Evolutionary conservation across 2,113 vertebrate genomes (phyloP).

Genomic region (Hypocryptadius cinnamomeus): DNA sequence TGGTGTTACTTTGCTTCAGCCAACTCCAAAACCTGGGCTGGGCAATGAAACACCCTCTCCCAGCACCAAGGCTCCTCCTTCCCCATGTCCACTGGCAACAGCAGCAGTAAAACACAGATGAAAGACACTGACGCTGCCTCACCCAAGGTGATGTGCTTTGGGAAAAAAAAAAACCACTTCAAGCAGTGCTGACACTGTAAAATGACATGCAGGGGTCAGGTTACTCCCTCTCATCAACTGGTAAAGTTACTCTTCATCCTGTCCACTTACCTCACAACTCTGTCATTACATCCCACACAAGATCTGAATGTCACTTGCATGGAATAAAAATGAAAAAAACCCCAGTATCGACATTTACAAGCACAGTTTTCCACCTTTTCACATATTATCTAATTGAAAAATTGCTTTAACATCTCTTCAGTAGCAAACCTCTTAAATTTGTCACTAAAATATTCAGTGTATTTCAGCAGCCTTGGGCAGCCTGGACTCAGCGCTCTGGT

Average conservation of each 20-base stretch:
- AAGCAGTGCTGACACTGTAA: not conserved
- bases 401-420: not conserved
- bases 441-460: not conserved
- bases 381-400: not conserved
- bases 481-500: not conserved
- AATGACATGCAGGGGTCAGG: not conserved
- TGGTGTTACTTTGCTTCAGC: not conserved
- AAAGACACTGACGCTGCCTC: not conserved
- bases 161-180: not conserved
- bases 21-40: not conserved
- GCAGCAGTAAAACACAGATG: not conserved
- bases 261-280: not conserved
- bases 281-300: not conserved
- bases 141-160: not conserved
- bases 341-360: not conserved
- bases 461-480: not conserved
- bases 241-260: not conserved
- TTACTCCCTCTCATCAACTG: not conserved
- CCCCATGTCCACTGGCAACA: not conserved
- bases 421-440: not conserved
- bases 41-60: not conserved
- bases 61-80: not conserved
- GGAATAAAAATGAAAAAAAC: not conserved
- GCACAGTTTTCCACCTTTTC: not conserved
- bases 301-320: not conserved